Evolutionary conservation across 2,888 invertebrate genomes (phyloP).

Genomic region (Caenorhabditis sulstoni): DNA sequence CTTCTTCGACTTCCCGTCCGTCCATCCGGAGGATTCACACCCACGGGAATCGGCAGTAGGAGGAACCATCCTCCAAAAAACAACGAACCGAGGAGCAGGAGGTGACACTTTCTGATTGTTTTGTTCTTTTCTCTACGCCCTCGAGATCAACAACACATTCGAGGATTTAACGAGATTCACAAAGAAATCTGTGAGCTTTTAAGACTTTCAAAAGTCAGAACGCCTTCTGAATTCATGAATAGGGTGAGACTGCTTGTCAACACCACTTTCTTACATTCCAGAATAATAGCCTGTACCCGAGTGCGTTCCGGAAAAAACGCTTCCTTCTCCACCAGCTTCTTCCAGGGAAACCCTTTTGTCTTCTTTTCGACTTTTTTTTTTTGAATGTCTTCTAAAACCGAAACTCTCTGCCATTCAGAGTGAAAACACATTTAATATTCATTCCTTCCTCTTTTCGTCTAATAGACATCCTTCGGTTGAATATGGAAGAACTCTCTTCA

Average conservation of each 20-base stretch:
- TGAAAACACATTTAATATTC: constrained; percentile 47
- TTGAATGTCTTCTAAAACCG: constrained; percentile 21
- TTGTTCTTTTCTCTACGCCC: background rate
- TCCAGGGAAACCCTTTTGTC: background rate
- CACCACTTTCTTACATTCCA: no score
- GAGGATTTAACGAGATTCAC: background rate
- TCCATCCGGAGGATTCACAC: constrained; percentile 30
- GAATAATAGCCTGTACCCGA: no score
- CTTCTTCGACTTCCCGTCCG: background rate
- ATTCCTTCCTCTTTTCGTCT: constrained; percentile 2
- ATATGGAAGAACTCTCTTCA: background rate
- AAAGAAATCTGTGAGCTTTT: background rate
- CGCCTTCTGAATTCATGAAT: no score
- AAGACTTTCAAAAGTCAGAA: background rate
- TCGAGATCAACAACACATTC: constrained; percentile 2
- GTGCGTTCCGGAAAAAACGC: no score
- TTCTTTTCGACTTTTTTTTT: background rate
- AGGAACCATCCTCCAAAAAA: constrained; percentile 6
- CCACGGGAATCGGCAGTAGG: constrained; percentile 38
- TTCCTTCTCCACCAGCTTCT: background rate
- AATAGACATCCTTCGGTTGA: background rate
- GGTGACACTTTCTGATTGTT: constrained; percentile 20
- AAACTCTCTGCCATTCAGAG: constrained; percentile 17
- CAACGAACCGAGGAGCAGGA: constrained; percentile 11
- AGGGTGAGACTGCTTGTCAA: no score